Evolutionary conservation across 2,113 vertebrate species (phyloP).

Genomic region (Malurus alboscapulatus): DNA sequence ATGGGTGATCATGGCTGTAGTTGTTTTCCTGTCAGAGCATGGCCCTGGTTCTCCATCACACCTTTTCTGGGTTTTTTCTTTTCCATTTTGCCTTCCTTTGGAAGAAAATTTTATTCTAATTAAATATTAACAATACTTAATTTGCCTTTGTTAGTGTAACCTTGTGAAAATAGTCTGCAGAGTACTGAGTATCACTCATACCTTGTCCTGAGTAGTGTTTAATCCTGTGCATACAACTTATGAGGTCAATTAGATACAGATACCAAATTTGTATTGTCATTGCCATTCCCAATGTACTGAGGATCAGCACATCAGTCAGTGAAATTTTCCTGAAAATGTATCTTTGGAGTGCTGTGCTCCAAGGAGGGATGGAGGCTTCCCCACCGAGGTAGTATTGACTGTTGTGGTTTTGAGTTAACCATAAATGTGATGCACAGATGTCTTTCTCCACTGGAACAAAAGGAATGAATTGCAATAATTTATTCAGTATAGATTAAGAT

Average conservation of each 20-base stretch:
- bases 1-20: fast-evolving
- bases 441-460: neutral
- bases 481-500: constrained; percentile 37
- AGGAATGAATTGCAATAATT: neutral
- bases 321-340: constrained; percentile 12
- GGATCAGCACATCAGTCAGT: neutral
- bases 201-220: neutral
- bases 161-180: neutral
- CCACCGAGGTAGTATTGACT: neutral
- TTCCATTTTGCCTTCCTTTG: neutral
- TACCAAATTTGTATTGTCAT: neutral
- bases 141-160: neutral
- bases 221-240: fast-evolving
- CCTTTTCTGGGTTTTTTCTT: neutral
- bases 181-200: neutral
- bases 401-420: constrained; percentile 39
- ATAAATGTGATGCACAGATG: constrained; percentile 15
- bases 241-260: neutral
- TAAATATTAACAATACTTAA: neutral
- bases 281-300: neutral
- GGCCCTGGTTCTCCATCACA: neutral
- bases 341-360: constrained; percentile 12
- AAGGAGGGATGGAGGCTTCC: neutral
- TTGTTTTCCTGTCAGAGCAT: neutral
- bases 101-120: neutral